These are phyloP conservation scores for Hydractinia echinata DNA, from an alignment of 30 jellyfish, hydroid and myxozoan species.

Conservation along the genomic window DNA sequence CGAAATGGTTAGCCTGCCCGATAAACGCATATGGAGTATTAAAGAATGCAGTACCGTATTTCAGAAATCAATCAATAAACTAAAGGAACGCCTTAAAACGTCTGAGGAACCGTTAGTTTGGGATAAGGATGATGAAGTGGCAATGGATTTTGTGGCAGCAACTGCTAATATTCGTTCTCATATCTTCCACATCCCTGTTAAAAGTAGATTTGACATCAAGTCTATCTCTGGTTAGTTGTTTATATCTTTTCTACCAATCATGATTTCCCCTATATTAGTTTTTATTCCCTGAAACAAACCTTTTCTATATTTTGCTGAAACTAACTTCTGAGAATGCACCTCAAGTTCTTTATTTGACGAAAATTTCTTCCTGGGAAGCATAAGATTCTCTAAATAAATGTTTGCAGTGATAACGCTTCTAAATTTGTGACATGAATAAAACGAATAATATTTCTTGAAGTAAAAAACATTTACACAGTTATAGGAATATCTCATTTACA, in stretches of 20 bases:
- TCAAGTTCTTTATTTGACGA: no score
- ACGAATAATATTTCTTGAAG: no score
- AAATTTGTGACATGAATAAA: no score
- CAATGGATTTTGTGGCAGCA: constrained; percentile 98
- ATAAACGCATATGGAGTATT: constrained; percentile 67
- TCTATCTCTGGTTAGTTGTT: constrained; percentile 30
- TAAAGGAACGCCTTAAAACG: constrained; percentile 27
- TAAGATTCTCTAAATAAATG: no score
- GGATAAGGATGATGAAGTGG: constrained; percentile 97
- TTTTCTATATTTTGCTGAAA: no score
- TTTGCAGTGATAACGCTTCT: no score
- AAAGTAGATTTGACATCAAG: constrained; percentile 85
- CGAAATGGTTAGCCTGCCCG: constrained; percentile 1
- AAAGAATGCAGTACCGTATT: constrained; percentile 62
- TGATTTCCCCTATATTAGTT: no score
- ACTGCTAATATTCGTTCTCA: constrained; percentile 90
- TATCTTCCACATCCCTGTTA: constrained; percentile 76
- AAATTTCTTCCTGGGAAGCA: no score
- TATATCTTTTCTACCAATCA: not conserved
- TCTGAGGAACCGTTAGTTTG: constrained; percentile 68
- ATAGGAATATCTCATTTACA: no score
- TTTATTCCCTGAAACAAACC: no score
- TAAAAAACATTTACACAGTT: no score
- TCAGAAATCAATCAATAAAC: constrained; percentile 19
- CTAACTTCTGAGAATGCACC: no score